Conservation (phyloP, 2,113 vertebrate species). For the Odontophorus gujanensis region DNA sequence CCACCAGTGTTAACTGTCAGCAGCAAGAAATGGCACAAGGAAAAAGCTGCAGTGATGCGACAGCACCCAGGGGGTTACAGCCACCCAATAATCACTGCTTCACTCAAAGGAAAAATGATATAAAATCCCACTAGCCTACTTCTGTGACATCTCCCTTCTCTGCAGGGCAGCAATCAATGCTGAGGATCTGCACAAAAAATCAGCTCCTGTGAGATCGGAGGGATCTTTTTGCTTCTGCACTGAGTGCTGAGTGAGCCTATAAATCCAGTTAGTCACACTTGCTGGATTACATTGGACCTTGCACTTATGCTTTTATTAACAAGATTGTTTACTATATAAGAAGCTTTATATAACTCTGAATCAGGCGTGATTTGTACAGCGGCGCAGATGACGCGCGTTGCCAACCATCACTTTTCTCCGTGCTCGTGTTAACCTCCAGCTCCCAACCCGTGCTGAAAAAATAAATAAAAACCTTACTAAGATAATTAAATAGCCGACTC, state of each 20-base stretch:
- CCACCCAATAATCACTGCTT: background rate
- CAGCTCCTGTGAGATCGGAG: conserved; percentile 17
- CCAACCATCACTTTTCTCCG: background rate
- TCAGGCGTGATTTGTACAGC: background rate
- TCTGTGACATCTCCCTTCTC: background rate
- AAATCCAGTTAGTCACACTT: conserved; percentile 63
- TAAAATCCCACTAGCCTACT: rapidly evolving
- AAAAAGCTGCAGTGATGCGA: rapidly evolving
- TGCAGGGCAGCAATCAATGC: background rate
- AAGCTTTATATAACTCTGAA: conserved; percentile 56
- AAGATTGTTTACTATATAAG: conserved; percentile 59
- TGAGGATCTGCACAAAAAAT: background rate
- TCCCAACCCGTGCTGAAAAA: background rate
- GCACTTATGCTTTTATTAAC: conserved; percentile 59
- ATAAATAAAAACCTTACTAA: background rate
- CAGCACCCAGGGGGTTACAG: background rate
- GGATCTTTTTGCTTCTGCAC: conserved; percentile 14
- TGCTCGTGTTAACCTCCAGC: background rate
- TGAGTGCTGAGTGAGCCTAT: background rate
- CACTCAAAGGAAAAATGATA: background rate
- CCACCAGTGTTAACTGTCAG: background rate
- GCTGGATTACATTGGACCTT: conserved; percentile 52
- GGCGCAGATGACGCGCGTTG: conserved; percentile 21
- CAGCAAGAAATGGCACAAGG: rapidly evolving
- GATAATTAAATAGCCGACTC: background rate